Base-by-base conservation (phyloP, 1,140 invertebrate genomes). In the Solenopsis invicta region DNA sequence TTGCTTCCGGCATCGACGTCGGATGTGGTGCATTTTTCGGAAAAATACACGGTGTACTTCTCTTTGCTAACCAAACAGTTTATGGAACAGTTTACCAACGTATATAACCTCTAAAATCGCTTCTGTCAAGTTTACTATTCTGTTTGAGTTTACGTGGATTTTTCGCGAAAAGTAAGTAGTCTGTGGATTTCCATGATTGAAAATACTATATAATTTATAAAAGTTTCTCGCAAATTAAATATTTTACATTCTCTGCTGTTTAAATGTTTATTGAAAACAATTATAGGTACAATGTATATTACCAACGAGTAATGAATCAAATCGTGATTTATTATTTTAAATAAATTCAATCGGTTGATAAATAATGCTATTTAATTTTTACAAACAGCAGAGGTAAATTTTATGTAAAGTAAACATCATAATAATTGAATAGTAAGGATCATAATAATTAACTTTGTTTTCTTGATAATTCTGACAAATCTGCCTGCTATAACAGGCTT, bases 101-200 rank as follows among this genome's bases (percentile, higher is more conserved):
- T 9, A 21, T 54, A 21, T 76, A 76, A 76, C 54, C 74, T 80
- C 1, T 8, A 50, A 80, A 18, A 56, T 0, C 21, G n/a, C 24
- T 50, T 41, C 76, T 80, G 76, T 80, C 76, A 80, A 80, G 54
- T 34, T 64, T 8, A 50, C 18, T 12, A 4, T 13, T 54, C 4
- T 37, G 16, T 2, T 1, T 18, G 4, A 52, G 45, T 16, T 48
- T 50, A 56, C 34, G 34, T 41, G 45, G 5, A 48, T 67, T 80
- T 52, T 62, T 77, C 9, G 5, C 29, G 16, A n/a, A n/a, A 48
- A 29, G 48, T 80, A 80, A n/a, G 61, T 78, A 37, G 0, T 16
- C 16, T 24, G 4, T 48, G 2, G 24, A 61, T 18, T 3, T 66
- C 3, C 21, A 41, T 4, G 16, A 37, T 45, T 76, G 13, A 34